Evolutionary conservation across 37 sponge, comb jelly and placozoan genomes (phyloP).

Genomic region (Ephydatia muelleri): DNA sequence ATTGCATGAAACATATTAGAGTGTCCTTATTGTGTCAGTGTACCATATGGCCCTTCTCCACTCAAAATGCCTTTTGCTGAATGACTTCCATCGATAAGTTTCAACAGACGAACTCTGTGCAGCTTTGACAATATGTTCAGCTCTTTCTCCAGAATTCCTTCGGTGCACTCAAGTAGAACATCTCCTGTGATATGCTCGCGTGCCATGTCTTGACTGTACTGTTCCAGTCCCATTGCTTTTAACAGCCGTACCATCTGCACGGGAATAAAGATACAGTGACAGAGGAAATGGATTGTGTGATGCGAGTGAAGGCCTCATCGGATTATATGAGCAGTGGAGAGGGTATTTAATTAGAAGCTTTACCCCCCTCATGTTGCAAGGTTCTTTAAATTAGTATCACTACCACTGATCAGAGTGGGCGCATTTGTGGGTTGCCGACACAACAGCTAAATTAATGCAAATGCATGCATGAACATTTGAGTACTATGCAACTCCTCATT

Average conservation of each 20-base stretch:
- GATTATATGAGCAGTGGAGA: too few relatives aligned
- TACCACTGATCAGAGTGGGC: too few relatives aligned
- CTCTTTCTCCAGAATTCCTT: not conserved
- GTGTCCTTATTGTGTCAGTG: not conserved
- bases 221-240: not conserved
- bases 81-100: not conserved
- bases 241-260: not conserved
- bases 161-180: not conserved
- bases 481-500: too few relatives aligned
- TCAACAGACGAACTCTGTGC: not conserved
- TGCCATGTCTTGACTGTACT: not conserved
- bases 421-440: too few relatives aligned
- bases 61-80: not conserved
- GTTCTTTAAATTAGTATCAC: too few relatives aligned
- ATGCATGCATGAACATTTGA: too few relatives aligned
- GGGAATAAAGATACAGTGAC: not conserved
- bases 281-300: not conserved
- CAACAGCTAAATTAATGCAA: too few relatives aligned
- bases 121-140: not conserved
- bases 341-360: too few relatives aligned
- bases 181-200: not conserved
- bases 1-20: not conserved
- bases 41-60: not conserved
- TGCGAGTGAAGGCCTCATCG: not conserved
- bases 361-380: too few relatives aligned